Conservation (phyloP, 2,888 invertebrate species). For the Homarus gammarus region DNA sequence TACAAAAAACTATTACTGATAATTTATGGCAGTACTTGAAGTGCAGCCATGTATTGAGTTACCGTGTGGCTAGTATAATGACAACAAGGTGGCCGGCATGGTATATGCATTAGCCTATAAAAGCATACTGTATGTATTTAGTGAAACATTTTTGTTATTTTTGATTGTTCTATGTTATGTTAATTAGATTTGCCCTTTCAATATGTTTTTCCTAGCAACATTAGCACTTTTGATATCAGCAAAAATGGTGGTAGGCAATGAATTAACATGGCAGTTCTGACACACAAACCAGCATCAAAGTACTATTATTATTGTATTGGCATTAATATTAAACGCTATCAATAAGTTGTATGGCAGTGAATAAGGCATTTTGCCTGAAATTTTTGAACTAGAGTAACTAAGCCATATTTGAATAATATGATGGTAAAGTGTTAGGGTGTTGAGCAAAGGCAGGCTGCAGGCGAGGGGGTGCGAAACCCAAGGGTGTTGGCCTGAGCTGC, state of each 20-base stretch:
- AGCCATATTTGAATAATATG: constrained; percentile 33
- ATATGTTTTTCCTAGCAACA: not conserved
- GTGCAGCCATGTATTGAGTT: not conserved
- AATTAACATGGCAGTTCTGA: not conserved
- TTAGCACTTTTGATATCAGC: not conserved
- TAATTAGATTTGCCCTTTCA: constrained; percentile 9
- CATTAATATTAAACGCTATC: constrained; percentile 30
- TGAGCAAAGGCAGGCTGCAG: constrained; percentile 57
- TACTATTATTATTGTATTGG: not conserved
- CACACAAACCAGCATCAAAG: constrained; percentile 8
- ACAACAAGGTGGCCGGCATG: constrained; percentile 1
- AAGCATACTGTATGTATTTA: not conserved
- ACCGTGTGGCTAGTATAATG: not conserved
- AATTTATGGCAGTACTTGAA: constrained; percentile 17
- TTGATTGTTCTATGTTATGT: not conserved
- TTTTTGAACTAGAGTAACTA: constrained; percentile 48
- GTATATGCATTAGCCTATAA: constrained; percentile 4
- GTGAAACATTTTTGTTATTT: not conserved
- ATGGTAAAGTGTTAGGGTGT: constrained; percentile 42
- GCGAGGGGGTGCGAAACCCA: not conserved
- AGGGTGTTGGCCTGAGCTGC: constrained; percentile 23
- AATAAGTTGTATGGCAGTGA: constrained; percentile 55
- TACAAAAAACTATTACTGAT: constrained; percentile 29
- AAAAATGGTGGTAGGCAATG: not conserved
- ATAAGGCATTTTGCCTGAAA: constrained; percentile 33